Base-by-base conservation (phyloP, 2,113 vertebrate species). In the Asarcornis scutulata region DNA sequence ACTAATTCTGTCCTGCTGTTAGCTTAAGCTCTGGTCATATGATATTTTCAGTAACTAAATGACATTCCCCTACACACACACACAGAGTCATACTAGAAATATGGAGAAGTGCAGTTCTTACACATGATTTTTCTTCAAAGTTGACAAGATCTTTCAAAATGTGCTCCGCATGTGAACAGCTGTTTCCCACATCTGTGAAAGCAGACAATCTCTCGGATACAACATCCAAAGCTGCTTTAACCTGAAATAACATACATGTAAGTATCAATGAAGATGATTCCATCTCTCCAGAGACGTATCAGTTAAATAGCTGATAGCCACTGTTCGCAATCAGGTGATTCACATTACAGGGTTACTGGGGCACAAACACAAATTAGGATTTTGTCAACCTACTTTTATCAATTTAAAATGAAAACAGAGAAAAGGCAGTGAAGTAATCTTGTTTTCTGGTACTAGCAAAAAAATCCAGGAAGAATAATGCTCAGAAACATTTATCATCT, bases 151-250 rank as follows among this genome's bases (percentile, higher is more conserved):
- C 99, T 94, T 97, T 98, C 86, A 99, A 97, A 96, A 99, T 98
- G 86, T 99, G 99, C 78, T 99, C 98, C 26, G 97, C 99, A 0
- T 99, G 99, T 1, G 98, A 98, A 27, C 97, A 98, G 96, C 99
- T 99, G 97, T 99, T 99, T 90, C 99, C 99, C 17, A 99, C 97
- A 34, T 99, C 99, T 1, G 98, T 98, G 96, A 99, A 99, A 89
- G 97, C 77, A 14, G 93, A 91, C 29, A 99, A 96, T 91, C 98
- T 99, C 94, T 99, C 99, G 11, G 97, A 98, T 78, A 98, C 96
- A 42, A 97, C 88, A 68, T 99, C 99, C 96, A 99, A 95, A 92
- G 98, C 91, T 72, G 97, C 96, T 94, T 98, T 98, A 84, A 99
- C 97, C 99, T 99, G 97, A 72, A 97, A 97, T 4, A 88, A 88